A percentile compares a stretch with the other conserved stretches of the same genome.
Conservation (phyloP, 2,888 invertebrate species). For the Cephus sareptanus region DNA sequence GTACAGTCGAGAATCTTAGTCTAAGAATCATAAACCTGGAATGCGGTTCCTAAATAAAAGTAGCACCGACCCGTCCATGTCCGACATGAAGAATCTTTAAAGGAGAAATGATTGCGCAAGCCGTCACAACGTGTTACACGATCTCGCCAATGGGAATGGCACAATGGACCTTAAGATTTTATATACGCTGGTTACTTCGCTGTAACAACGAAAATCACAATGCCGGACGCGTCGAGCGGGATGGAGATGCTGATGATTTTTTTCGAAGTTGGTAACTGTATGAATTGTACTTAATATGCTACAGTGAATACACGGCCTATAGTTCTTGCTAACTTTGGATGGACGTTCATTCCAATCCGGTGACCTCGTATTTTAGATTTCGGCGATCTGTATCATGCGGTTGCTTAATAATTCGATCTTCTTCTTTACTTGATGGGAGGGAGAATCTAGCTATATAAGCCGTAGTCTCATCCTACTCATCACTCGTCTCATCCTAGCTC, state of each 20-base stretch:
- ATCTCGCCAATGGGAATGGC: neutral
- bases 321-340: neutral
- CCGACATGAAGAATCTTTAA: neutral
- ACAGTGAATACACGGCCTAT: neutral
- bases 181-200: neutral
- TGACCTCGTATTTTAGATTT: conserved; percentile 23
- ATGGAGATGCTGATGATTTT: neutral
- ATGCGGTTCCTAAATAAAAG: neutral
- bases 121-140: conserved; percentile 2
- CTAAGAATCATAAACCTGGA: neutral
- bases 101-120: neutral
- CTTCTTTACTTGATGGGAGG: conserved; percentile 11
- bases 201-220: neutral
- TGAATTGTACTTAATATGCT: neutral
- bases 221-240: neutral
- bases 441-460: conserved; percentile 20
- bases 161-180: neutral
- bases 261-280: neutral
- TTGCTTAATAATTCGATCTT: conserved; percentile 24
- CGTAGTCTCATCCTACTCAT: conserved; percentile 17
- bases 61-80: neutral
- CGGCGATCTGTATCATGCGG: conserved; percentile 23
- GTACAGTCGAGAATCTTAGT: neutral
- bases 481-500: conserved; percentile 14
- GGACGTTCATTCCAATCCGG: conserved; percentile 11